phyloP scores from a whole-genome alignment of 2,797 vertebrate species.

The Melanotaenia maccullochi region DNA sequence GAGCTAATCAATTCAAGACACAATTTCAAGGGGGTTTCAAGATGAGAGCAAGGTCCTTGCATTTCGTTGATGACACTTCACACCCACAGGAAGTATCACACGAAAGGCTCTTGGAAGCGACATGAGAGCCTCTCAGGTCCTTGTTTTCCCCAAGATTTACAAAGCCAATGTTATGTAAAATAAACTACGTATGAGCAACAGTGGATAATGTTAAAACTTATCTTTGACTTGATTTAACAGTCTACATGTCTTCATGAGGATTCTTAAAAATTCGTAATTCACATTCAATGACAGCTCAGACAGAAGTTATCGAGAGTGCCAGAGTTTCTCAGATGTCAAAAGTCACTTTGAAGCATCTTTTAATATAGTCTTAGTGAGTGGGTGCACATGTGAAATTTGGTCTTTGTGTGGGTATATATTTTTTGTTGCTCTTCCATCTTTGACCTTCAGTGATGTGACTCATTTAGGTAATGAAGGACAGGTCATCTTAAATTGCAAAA shows the following conservation, averaged over 20 bases:
- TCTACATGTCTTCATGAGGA: not conserved
- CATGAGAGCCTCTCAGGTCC: not conserved
- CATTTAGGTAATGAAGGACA: constrained; percentile 39
- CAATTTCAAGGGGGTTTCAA: constrained; percentile 8
- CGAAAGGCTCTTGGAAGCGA: not conserved
- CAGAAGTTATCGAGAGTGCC: not conserved
- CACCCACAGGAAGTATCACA: not conserved
- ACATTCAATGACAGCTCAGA: constrained; percentile 3
- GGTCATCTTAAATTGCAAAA: constrained; percentile 37
- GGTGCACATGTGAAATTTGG: constrained; percentile 10
- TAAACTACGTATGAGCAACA: not conserved
- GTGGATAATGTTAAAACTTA: not conserved
- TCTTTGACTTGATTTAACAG: constrained; percentile 3
- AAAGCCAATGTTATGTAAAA: not conserved
- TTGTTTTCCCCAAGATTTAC: not conserved
- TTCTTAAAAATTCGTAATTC: not conserved
- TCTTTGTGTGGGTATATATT: not conserved
- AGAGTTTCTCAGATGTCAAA: constrained; percentile 35
- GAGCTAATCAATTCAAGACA: constrained; percentile 29
- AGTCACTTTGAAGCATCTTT: constrained; percentile 32
- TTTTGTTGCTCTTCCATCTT: constrained; percentile 2
- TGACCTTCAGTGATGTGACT: constrained; percentile 59
- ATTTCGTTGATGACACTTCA: constrained; percentile 21
- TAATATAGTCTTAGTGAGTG: constrained; percentile 20
- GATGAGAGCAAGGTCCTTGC: not conserved